Evolutionary conservation across 2,797 vertebrate genomes (phyloP).

Genomic region (Eleutherodactylus coqui): DNA sequence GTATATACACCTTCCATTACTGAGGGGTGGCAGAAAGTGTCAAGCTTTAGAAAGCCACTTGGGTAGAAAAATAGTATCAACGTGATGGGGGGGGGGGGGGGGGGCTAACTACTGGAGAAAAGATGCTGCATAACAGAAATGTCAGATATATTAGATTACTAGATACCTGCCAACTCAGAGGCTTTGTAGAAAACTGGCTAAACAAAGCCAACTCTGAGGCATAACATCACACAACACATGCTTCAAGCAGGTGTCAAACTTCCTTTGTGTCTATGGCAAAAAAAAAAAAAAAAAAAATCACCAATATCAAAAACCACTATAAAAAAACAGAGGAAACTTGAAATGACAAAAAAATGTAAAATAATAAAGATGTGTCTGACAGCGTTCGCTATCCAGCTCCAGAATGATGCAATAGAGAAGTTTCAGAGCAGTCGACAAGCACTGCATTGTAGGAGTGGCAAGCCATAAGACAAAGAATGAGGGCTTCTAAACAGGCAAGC

Average conservation of each 20-base stretch:
- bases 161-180: background rate
- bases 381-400: background rate
- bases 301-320: background rate
- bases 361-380: background rate
- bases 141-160: background rate
- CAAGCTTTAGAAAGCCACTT: no score
- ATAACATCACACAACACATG: slow-evolving; percentile 39
- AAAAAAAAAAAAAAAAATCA: slow-evolving; percentile 1
- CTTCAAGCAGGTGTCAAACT: slow-evolving; percentile 50
- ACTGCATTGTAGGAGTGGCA: slow-evolving; percentile 64
- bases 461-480: slow-evolving; percentile 58
- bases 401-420: slow-evolving; percentile 51
- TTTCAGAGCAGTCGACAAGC: slow-evolving; percentile 46
- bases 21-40: no score
- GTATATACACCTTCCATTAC: no score
- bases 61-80: no score
- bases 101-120: background rate
- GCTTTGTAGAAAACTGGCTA: slow-evolving; percentile 5
- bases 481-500: slow-evolving; percentile 36
- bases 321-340: background rate
- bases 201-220: slow-evolving; percentile 40
- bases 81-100: no score
- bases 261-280: slow-evolving; percentile 51
- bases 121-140: background rate
- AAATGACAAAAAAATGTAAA: background rate